A percentile compares a stretch with the other conserved stretches of the same genome.
Evolutionary conservation across 1,140 invertebrate species (phyloP).

Genomic region (Drosophila ironensis): DNA sequence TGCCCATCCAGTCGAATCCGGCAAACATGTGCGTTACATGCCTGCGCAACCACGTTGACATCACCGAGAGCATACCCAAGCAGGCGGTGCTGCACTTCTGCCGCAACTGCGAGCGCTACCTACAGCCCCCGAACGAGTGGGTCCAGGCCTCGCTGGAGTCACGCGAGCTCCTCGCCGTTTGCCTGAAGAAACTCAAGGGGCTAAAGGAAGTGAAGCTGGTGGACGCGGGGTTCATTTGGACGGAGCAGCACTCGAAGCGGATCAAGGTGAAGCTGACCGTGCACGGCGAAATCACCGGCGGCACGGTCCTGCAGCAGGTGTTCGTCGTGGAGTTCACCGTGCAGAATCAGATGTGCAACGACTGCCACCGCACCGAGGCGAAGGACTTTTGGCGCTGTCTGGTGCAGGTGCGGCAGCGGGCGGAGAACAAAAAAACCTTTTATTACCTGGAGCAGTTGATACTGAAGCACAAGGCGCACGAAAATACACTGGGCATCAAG

Average conservation of each 20-base stretch:
- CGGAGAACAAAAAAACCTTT: slow-evolving; percentile 98
- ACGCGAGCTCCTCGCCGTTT: slow-evolving; percentile 94
- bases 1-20: slow-evolving; percentile 94
- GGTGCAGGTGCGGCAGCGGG: slow-evolving; percentile 93
- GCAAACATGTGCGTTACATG: slow-evolving; percentile 99
- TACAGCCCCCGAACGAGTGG: slow-evolving; percentile 97
- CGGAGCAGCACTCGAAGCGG: slow-evolving; percentile 98
- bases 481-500: slow-evolving; percentile 96
- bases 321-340: slow-evolving; percentile 97
- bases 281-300: slow-evolving; percentile 95
- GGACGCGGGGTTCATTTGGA: slow-evolving; percentile 99
- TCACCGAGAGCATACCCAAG: slow-evolving; percentile 98
- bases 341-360: slow-evolving; percentile 97
- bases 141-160: slow-evolving; percentile 94
- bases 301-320: slow-evolving; percentile 92
- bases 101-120: slow-evolving; percentile 95
- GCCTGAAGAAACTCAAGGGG: slow-evolving; percentile 96
- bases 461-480: slow-evolving; percentile 96
- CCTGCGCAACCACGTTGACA: slow-evolving; percentile 94
- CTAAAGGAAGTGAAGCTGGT: slow-evolving; percentile 94
- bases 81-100: slow-evolving; percentile 95
- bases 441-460: slow-evolving; percentile 99
- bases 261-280: slow-evolving; percentile 98
- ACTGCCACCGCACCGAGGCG: slow-evolving; percentile 97
- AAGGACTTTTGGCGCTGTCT: slow-evolving; percentile 98